A percentile compares a stretch with the other conserved stretches of the same genome.
Evolutionary conservation across 2,888 invertebrate species (phyloP).

Genomic region (Melieria picta): DNA sequence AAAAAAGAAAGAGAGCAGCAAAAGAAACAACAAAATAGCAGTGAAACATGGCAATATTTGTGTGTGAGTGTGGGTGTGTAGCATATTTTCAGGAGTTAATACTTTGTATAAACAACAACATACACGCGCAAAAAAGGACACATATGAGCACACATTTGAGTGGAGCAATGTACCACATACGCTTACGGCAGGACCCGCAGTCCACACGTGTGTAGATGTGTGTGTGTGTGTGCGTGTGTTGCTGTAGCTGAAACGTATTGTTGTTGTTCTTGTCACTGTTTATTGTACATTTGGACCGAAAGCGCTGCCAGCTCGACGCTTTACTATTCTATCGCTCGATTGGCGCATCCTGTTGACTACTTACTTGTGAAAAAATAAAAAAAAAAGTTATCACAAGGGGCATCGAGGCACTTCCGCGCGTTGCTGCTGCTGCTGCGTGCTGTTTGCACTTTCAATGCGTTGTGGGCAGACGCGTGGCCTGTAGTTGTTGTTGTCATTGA

Average conservation of each 20-base stretch:
- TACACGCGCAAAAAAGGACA: slow-evolving; percentile 10
- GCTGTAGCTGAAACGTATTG: not conserved
- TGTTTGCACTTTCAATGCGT: too few relatives aligned
- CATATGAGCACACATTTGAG: not conserved
- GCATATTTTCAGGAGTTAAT: slow-evolving; percentile 39
- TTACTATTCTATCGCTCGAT: too few relatives aligned
- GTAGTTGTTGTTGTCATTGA: too few relatives aligned
- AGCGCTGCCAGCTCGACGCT: not conserved
- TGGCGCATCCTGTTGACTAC: too few relatives aligned
- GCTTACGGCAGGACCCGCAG: too few relatives aligned
- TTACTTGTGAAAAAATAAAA: too few relatives aligned
- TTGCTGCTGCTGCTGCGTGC: too few relatives aligned
- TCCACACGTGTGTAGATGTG: not conserved
- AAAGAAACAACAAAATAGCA: not conserved
- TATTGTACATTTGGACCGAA: not conserved
- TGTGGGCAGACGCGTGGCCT: too few relatives aligned
- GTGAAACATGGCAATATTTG: too few relatives aligned
- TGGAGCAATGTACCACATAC: too few relatives aligned
- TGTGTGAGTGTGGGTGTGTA: not conserved
- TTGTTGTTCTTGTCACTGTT: not conserved
- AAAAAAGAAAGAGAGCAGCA: not conserved
- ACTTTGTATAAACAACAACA: slow-evolving; percentile 34
- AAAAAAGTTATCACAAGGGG: too few relatives aligned
- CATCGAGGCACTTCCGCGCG: too few relatives aligned
- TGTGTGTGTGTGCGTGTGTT: not conserved